These are phyloP conservation scores for Trichacis sp. DNA, from an alignment of 2,888 invertebrate species.

Conservation along the genomic window DNA sequence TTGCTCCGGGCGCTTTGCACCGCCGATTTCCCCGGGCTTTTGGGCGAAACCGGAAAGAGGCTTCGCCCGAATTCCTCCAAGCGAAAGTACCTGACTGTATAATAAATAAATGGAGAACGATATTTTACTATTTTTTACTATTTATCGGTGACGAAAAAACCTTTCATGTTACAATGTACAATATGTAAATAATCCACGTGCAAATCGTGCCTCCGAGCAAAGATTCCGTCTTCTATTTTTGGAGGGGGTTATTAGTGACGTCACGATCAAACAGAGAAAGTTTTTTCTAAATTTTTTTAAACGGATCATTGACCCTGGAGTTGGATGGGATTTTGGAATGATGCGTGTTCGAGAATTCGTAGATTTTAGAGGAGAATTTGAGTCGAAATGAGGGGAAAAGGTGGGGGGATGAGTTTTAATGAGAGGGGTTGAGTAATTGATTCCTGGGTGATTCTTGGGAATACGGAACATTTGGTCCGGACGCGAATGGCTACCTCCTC, in stretches of 20 bases:
- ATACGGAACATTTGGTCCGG: conserved; percentile 52
- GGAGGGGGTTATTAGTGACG: too few relatives aligned
- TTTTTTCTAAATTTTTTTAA: background rate
- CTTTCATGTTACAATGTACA: conserved; percentile 14
- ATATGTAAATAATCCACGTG: too few relatives aligned
- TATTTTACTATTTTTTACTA: conserved; percentile 60
- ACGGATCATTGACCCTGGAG: too few relatives aligned
- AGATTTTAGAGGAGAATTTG: too few relatives aligned
- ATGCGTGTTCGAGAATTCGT: too few relatives aligned
- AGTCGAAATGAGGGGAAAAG: too few relatives aligned
- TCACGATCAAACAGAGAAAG: background rate
- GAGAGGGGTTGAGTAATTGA: background rate
- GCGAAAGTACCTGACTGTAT: conserved; percentile 58
- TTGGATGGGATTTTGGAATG: too few relatives aligned
- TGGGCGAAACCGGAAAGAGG: conserved; percentile 3
- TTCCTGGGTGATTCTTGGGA: conserved; percentile 20
- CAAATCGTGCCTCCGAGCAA: conserved; percentile 35
- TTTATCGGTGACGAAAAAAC: conserved; percentile 47
- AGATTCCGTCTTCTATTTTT: conserved; percentile 23
- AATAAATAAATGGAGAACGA: conserved; percentile 48
- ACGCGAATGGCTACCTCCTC: conserved; percentile 64
- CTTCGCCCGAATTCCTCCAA: conserved; percentile 26
- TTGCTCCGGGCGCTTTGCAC: conserved; percentile 40
- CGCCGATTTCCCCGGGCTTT: conserved; percentile 28
- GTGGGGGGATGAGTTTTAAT: background rate